Percentiles rank a stretch among this genome's conserved stretches.
phyloP scores from a whole-genome alignment of 1,140 invertebrate genomes.

The Lepidostoma basale region DNA sequence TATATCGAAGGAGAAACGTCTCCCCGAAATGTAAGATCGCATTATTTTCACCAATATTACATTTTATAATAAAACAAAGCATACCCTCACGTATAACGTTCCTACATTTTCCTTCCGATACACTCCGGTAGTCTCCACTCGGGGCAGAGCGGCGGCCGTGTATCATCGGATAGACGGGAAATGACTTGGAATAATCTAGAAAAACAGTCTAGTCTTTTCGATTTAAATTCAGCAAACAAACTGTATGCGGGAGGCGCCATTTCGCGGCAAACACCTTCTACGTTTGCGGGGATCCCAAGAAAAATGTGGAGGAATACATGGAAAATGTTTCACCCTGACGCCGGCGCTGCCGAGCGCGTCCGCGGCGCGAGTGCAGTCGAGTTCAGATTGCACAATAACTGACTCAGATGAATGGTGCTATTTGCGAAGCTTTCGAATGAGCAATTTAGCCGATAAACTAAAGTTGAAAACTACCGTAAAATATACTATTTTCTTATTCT shows the following conservation, averaged over 20 bases:
- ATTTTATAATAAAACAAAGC: slow-evolving; percentile 10
- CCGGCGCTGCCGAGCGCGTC: background rate
- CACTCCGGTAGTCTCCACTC: slow-evolving; percentile 1
- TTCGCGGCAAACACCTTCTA: slow-evolving; percentile 18
- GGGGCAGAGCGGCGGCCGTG: slow-evolving; percentile 26
- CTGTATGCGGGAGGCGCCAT: slow-evolving; percentile 7
- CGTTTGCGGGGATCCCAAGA: slow-evolving; percentile 10
- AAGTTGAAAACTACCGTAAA: no score
- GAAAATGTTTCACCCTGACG: slow-evolving; percentile 21
- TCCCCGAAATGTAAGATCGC: no score
- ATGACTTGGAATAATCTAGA: slow-evolving; percentile 36
- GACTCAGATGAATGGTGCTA: slow-evolving; percentile 16
- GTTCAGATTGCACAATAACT: slow-evolving; percentile 19
- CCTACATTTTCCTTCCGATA: background rate
- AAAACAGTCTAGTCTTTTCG: slow-evolving; percentile 33
- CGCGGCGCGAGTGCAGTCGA: slow-evolving; percentile 6
- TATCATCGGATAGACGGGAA: slow-evolving; percentile 35
- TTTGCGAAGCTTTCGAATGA: slow-evolving; percentile 21
- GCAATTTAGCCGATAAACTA: slow-evolving; percentile 12
- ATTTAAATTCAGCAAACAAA: slow-evolving; percentile 32
- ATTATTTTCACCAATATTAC: background rate
- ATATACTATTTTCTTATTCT: no score
- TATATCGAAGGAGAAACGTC: no score
- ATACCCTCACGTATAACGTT: background rate
- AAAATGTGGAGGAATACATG: slow-evolving; percentile 19